Evolutionary conservation across 2,113 vertebrate genomes (phyloP).

Genomic region (Elgaria multicarinata): DNA sequence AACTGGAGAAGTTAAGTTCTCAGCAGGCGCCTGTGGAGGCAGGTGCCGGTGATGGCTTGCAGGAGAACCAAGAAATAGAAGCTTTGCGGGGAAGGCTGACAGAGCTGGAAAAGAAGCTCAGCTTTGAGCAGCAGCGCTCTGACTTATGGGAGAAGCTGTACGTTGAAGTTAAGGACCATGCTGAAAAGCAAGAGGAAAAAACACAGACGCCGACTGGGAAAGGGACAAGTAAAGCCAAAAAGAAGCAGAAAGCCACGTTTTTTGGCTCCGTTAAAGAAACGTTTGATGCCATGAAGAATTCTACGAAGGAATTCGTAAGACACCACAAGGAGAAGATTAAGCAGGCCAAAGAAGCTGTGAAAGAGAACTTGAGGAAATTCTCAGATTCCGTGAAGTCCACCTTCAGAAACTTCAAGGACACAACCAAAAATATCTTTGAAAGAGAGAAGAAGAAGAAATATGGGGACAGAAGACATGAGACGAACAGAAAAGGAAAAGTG

Average conservation of each 20-base stretch:
- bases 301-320: constrained; percentile 95
- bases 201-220: constrained; percentile 73
- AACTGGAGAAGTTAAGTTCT: constrained; percentile 79
- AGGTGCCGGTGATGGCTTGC: constrained; percentile 25
- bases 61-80: constrained; percentile 73
- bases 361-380: constrained; percentile 95
- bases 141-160: constrained; percentile 97
- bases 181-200: constrained; percentile 71
- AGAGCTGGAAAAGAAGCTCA: constrained; percentile 89
- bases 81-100: constrained; percentile 79
- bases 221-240: constrained; percentile 78
- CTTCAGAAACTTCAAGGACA: constrained; percentile 93
- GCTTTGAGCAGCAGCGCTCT: constrained; percentile 94
- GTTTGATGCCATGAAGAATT: constrained; percentile 97
- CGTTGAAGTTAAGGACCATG: constrained; percentile 88
- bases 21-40: constrained; percentile 31
- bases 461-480: constrained; percentile 66
- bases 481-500: constrained; percentile 72
- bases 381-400: constrained; percentile 96
- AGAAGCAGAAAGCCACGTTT: constrained; percentile 84
- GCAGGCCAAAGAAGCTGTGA: constrained; percentile 96
- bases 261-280: constrained; percentile 92
- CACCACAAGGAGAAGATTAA: constrained; percentile 99
- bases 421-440: constrained; percentile 86
- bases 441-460: constrained; percentile 71